Evolutionary conservation across 2,888 invertebrate genomes (phyloP).

Genomic region (Galerucella pusilla): DNA sequence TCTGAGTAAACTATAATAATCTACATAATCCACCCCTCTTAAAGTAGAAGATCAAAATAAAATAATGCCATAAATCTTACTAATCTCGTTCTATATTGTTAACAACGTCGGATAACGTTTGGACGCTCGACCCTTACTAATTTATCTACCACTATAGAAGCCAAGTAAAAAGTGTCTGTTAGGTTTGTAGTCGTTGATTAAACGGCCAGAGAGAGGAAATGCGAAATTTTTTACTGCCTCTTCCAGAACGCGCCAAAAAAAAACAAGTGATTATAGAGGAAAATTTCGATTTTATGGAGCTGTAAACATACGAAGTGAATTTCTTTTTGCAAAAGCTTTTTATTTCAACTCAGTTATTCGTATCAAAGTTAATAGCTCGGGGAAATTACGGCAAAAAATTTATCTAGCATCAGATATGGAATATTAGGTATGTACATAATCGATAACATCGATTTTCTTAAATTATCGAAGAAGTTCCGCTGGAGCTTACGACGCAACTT

Average conservation of each 20-base stretch:
- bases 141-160: neutral
- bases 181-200: neutral
- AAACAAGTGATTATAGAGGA: too few species aligned
- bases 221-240: neutral
- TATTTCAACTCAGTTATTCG: too few species aligned
- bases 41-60: neutral
- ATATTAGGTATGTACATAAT: too few species aligned
- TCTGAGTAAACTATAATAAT: conserved; percentile 4
- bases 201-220: neutral
- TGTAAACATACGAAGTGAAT: too few species aligned
- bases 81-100: conserved; percentile 11
- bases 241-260: neutral
- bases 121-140: neutral
- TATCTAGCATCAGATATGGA: too few species aligned
- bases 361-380: too few species aligned
- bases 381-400: too few species aligned
- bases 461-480: too few species aligned
- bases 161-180: neutral
- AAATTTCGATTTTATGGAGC: too few species aligned
- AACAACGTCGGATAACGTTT: conserved; percentile 5
- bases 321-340: too few species aligned
- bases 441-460: too few species aligned
- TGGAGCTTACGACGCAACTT: too few species aligned
- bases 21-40: conserved; percentile 7
- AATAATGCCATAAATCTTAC: conserved; percentile 10